Base-by-base conservation (phyloP, 2,888 invertebrate species). In the Phragmatobia fuliginosa region DNA sequence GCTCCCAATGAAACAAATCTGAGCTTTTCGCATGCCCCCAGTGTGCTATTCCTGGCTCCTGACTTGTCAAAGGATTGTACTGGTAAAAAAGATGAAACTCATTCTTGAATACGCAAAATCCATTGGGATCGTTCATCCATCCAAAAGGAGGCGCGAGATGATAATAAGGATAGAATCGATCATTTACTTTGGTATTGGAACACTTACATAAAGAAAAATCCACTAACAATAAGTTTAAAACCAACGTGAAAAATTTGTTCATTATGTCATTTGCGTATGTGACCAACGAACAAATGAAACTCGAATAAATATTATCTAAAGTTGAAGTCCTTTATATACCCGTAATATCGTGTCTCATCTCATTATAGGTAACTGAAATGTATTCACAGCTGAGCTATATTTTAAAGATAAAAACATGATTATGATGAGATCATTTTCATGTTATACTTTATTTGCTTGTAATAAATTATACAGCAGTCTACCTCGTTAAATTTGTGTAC, bases 51-150 rank as follows among this genome's bases (percentile, higher is more conserved):
- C 92, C 90, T 0, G 94, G 87, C 4, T 76, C 86, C 2, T 80
- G 77, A 61, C 92, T 91, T 41, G 86, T 88, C 3, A 88, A 64
- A 0, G 96, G 96, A 72, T 96, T 93, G 77, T 91, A 90, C 80
- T 96, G 96, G 77, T 93, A 96, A 74, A 95, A 96, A 6, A 95
- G 79, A 75, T 96, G 96, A 73, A 93, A 96, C 31, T 89, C 87
- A 1, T 87, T 84, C 8, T 88, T 79, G 73, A 83, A 94, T 58
- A 85, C 73, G 66, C 93, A 88, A 72, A 96, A 93, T 8, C 96
- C 96, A 68, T 96, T 96, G 0, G 96, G 96, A 68, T 96, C 96
- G 78, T 96, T 96, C 88, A 95, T 94, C 96, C 96, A 96, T 59
- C 95, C 95, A 5, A 75, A 28, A 0, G 85, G 86, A 0, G 94